Conservation (phyloP, 2,888 invertebrate genomes). For the Homarus gammarus region DNA sequence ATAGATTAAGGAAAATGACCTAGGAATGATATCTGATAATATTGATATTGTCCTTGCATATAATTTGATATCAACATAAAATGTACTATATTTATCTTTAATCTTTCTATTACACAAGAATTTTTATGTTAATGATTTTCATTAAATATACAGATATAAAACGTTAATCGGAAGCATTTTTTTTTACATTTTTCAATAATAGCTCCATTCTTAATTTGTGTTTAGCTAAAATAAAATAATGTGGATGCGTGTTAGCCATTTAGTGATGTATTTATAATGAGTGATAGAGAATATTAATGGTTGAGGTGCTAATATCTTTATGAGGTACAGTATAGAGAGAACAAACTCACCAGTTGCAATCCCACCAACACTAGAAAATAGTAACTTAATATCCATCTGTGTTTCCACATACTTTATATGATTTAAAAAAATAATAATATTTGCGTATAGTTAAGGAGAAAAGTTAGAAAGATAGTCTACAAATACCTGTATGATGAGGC, state of each 20-base stretch:
- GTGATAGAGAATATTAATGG: background rate
- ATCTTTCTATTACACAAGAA: slow-evolving; percentile 17
- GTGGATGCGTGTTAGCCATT: no score
- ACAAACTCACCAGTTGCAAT: no score
- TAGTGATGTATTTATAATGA: background rate
- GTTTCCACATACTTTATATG: background rate
- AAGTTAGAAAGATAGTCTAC: background rate
- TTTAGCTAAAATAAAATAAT: no score
- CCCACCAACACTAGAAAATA: no score
- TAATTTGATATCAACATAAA: no score
- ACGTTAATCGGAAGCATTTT: background rate
- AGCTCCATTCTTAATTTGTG: background rate
- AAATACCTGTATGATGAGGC: slow-evolving; percentile 64
- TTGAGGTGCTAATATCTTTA: no score
- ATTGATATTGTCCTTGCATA: no score
- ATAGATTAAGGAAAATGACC: no score
- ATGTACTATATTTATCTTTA: no score
- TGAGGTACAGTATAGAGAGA: no score
- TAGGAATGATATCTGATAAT: no score
- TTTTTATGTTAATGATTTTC: slow-evolving; percentile 40
- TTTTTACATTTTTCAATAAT: background rate
- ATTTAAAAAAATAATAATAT: background rate
- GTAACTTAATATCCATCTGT: no score
- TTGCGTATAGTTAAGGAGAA: background rate
- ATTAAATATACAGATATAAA: slow-evolving; percentile 15